Evolutionary conservation across 1,140 invertebrate genomes (phyloP), one percentile per base, ranked within the genome.

Genomic region (Philopotamus ludificatus): DNA sequence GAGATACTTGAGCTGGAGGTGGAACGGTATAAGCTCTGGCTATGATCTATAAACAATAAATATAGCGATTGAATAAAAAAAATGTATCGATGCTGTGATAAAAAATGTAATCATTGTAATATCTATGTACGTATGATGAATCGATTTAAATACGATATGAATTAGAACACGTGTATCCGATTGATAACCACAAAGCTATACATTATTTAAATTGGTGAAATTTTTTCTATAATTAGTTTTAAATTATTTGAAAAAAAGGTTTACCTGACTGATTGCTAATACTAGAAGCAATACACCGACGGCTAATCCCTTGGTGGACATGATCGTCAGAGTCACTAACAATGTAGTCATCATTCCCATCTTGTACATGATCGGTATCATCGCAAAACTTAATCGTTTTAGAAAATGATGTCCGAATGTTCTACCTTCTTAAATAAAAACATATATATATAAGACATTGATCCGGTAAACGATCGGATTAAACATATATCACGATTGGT

Each of bases 301-400:
- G 25, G 82, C 83, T n/a, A 85, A 72, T 58, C 83, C 83, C 75
- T 85, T 85, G n/a, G 84, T 83, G 42, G 83, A 84, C 47, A 85
- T 83, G 20, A 85, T 81, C n/a, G 83, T 84, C 2, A 85, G 71
- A 0, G 83, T 82, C 66, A 83, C 82, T 26, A 85, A 70, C 1
- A 85, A 73, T 0, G 83, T 85, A 23, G 83, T 84, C 47, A 85
- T 85, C 10, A 85, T 82, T 16, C 83, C 83, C 65, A 85, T 71
- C n/a, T 83, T 83, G 72, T 83, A 85, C 74, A 84, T 83, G 15
- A 82, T 81, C 0, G 83, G 83, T 28, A 85, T 74, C 70, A 84
- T 74, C 28, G 83, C 83, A 55, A 85, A 84, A 3, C 82, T 84
- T n/a, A 85, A 74, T 25, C 83, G 74, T 54, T 83, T 84, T 69